phyloP scores from a whole-genome alignment of 2,888 invertebrate genomes.

The Sabatieria punctata region DNA sequence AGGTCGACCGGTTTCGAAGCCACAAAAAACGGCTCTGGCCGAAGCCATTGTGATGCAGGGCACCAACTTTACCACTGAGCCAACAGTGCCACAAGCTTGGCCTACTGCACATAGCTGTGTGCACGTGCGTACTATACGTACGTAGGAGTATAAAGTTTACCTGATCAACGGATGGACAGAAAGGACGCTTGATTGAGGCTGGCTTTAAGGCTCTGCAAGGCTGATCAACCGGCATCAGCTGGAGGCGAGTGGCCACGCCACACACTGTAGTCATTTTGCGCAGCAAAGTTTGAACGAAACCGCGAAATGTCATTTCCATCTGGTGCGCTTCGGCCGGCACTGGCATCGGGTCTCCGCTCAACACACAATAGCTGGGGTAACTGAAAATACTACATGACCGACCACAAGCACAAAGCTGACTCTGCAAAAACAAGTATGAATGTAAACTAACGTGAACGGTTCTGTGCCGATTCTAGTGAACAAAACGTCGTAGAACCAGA shows the following conservation, averaged over 20 bases:
- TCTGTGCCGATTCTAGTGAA: neutral
- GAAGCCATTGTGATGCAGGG: no score
- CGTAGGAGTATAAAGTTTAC: no score
- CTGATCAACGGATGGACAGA: no score
- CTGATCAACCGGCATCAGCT: neutral
- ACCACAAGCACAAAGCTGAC: neutral
- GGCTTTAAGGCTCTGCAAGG: no score
- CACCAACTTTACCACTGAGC: no score
- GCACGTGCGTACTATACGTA: no score
- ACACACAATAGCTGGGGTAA: neutral
- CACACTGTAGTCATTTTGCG: neutral
- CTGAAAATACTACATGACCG: neutral
- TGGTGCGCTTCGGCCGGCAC: neutral
- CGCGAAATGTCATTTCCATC: neutral
- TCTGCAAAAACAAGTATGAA: neutral
- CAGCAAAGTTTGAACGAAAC: neutral
- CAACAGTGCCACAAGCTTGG: no score
- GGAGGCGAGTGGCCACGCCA: neutral
- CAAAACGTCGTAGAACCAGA: neutral
- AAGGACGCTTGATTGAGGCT: no score
- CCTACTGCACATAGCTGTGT: no score
- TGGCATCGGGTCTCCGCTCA: neutral
- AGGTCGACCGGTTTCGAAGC: no score
- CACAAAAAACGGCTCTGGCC: no score
- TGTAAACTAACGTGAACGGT: neutral